Base-by-base conservation (phyloP, 1,140 invertebrate species). In the Drosophila teissieri region DNA sequence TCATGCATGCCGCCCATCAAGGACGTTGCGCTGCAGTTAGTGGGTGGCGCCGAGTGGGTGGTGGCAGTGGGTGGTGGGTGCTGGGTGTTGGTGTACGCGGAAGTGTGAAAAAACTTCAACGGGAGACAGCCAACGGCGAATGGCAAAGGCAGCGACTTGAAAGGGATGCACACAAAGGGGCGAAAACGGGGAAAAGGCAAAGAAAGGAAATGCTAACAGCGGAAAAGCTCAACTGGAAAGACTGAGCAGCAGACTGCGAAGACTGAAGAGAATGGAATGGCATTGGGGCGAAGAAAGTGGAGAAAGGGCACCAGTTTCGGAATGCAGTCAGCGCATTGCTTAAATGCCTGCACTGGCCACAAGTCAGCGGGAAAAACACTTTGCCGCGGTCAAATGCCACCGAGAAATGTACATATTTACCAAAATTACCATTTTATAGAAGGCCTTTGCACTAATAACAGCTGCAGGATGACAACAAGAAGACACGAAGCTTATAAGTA, bases 101-200 rank as follows among this genome's bases (percentile, higher is more conserved):
- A 73, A 61, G 72, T 73, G 72, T 74, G 72, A 73, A 64, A 73
- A 56, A 74, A 73, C 56, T 54, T 74, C 8, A 52, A 17, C 39
- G 17, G 14, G 37, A 56, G 45, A 31, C 51, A 60, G 60, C 52
- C 52, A 39, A 49, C 60, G 48, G 48, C 46, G 14, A 31, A 31
- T 49, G 46, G 24, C 52, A 27, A 53, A 53, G 70, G 37, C 68
- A 51, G 58, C 58, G 42, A 63, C 39, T 67, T 40, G 44, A 54
- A 67, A 63, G 31, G 37, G 39, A 4, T 17, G 48, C 11, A 31
- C 34, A 46, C 22, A 36, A 17, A 36, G 0, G 14, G 36, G 19
- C 11, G 7, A 10, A 27, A 48, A 15, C 49, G 7, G 34, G 22
- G 63, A 27, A 46, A 27, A 44, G 19, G 17, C 46, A 10, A 17